Evolutionary conservation across 2,113 vertebrate genomes (phyloP), one percentile per base, ranked within the genome.

Genomic region (Menidia beryllina): DNA sequence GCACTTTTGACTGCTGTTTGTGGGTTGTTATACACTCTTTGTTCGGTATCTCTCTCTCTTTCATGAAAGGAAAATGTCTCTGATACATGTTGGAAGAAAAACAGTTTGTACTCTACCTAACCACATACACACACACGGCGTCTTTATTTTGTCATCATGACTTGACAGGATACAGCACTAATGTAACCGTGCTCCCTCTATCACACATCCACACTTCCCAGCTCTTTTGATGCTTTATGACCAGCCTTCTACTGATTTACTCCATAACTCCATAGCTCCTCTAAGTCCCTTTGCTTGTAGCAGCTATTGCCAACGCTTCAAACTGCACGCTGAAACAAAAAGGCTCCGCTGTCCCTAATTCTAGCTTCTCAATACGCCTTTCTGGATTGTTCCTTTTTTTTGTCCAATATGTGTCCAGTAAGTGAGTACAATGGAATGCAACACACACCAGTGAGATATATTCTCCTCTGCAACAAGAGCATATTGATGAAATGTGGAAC

Each of bases 381-480:
- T 66, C 26, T 41, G 39, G 43, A 25, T 52, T 61, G 76, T 69
- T 79, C 63, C 67, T 54, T 38, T 15, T 72, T 81, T 66, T 54
- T n/a, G 26, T 70, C n/a, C 53, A 34, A 39, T 51, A 67, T 17
- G 61, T 56, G 21, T 77, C 41, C 19, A 64, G 21, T 10, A 19
- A 19, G 19, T 39, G 72, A 73, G 43, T 25, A 62, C 17, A 53
- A 75, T 53, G 45, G 67, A 65, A 81, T 49, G 63, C 76, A 26
- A 67, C 15, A 64, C 25, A 67, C 49, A 81, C 80, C 45, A 69
- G 27, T 77, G 70, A 74, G 8, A 3, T 41, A 82, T 24, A 62
- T 66, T 75, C 84, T 71, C 59, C 80, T 20, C 51, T 26, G 60
- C 59, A 72, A 81, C 70, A 80, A 72, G 69, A 62, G 60, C 69